Evolutionary conservation across 1,140 invertebrate genomes (phyloP).

Genomic region (Odontomachus brunneus): DNA sequence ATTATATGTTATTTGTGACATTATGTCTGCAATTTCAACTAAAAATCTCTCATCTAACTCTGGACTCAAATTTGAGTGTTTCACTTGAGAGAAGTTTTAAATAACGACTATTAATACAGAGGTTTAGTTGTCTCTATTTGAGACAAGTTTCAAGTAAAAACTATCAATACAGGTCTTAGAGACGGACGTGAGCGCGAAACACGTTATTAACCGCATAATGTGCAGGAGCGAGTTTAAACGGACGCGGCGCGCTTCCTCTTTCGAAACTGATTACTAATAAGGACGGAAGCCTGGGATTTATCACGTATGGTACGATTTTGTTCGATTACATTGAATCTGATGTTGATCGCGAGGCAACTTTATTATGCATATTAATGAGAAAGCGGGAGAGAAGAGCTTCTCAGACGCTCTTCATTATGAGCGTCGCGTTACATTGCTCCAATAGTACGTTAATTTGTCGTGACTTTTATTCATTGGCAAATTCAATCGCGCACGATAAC

Average conservation of each 20-base stretch:
- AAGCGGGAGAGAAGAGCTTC: constrained; percentile 9
- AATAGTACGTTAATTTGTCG: too few relatives aligned
- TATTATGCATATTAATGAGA: not conserved
- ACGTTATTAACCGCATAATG: not conserved
- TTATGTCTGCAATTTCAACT: too few relatives aligned
- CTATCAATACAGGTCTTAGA: too few relatives aligned
- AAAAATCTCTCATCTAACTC: too few relatives aligned
- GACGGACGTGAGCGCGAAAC: not conserved
- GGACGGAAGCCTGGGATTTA: constrained; percentile 61
- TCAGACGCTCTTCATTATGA: not conserved
- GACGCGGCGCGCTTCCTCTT: constrained; percentile 20
- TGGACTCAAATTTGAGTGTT: too few relatives aligned
- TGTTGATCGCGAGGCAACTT: too few relatives aligned
- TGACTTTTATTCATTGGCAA: too few relatives aligned
- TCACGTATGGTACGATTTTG: constrained; percentile 64
- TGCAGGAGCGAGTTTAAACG: constrained; percentile 1
- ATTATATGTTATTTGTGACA: too few relatives aligned
- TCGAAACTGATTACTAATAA: constrained; percentile 65
- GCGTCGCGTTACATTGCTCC: not conserved
- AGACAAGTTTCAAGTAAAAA: too few relatives aligned
- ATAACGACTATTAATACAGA: too few relatives aligned
- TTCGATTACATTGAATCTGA: constrained; percentile 42
- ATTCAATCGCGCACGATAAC: not conserved
- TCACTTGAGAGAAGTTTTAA: too few relatives aligned
- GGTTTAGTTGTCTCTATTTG: too few relatives aligned